These are phyloP conservation scores for Nesoenas mayeri DNA, from an alignment of 2,113 vertebrate species.

Conservation along the genomic window DNA sequence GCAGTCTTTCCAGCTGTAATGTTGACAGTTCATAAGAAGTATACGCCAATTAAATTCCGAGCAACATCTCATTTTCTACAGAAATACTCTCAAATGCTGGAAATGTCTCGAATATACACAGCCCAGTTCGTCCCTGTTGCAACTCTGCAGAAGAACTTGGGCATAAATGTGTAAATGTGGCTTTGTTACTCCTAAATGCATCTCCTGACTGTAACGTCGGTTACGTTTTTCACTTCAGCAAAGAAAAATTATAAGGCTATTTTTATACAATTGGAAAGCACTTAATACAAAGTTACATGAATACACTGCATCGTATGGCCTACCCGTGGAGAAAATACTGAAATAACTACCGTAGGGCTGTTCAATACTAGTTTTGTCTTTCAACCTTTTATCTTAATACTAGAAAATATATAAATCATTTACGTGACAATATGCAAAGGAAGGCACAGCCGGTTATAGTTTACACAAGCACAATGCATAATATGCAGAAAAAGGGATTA, in stretches of 20 bases:
- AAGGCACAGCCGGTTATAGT: conserved; percentile 96
- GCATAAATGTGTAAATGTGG: conserved; percentile 52
- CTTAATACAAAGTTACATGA: conserved; percentile 84
- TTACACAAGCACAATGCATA: conserved; percentile 87
- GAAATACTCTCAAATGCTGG: conserved; percentile 20
- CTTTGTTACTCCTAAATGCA: conserved; percentile 55
- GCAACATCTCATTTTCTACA: not conserved
- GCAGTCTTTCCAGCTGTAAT: not conserved
- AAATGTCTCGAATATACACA: not conserved
- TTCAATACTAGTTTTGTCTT: conserved; percentile 81
- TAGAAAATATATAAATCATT: conserved; percentile 89
- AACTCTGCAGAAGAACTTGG: not conserved
- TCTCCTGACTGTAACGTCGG: conserved; percentile 57
- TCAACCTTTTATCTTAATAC: conserved; percentile 80
- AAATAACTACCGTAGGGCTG: conserved; percentile 78
- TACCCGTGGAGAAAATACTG: conserved; percentile 77
- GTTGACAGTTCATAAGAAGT: not conserved
- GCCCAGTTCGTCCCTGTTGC: not conserved
- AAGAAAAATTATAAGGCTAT: conserved; percentile 80
- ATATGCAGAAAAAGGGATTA: conserved; percentile 73
- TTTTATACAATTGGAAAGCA: conserved; percentile 81
- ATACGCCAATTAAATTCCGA: not conserved
- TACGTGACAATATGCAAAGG: conserved; percentile 84
- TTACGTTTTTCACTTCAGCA: conserved; percentile 57
- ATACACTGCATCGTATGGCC: conserved; percentile 71